Percentiles rank a stretch among this genome's conserved stretches.
Conservation (phyloP, 1,140 invertebrate genomes). For the Drosophila busckii region DNA sequence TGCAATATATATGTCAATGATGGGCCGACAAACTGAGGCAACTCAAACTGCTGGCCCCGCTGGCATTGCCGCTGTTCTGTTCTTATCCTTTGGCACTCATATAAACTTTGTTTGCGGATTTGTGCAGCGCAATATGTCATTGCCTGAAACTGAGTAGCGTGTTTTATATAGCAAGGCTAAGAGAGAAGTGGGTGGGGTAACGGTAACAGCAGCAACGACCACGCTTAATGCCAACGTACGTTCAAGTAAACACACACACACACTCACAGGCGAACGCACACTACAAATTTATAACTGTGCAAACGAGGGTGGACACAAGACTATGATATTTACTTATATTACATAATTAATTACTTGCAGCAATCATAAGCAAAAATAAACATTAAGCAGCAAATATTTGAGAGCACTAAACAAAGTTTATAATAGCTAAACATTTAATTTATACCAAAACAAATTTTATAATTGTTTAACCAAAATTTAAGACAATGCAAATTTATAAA, state of each 20-base stretch:
- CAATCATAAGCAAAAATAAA: too few relatives aligned
- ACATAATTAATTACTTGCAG: too few relatives aligned
- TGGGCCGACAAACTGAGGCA: constrained; percentile 29
- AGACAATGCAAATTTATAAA: too few relatives aligned
- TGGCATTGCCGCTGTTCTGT: constrained; percentile 56
- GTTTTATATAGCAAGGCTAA: too few relatives aligned
- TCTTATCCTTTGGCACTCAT: constrained; percentile 74
- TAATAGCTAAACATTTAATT: too few relatives aligned
- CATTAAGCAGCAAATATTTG: too few relatives aligned
- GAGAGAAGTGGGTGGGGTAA: neutral
- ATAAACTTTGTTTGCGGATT: constrained; percentile 77
- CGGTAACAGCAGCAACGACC: constrained; percentile 38
- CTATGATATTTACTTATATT: too few relatives aligned
- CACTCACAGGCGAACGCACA: constrained; percentile 9
- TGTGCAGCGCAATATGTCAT: constrained; percentile 76
- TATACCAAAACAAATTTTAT: too few relatives aligned
- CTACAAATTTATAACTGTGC: constrained; percentile 39
- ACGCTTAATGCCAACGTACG: constrained; percentile 75
- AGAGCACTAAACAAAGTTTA: too few relatives aligned
- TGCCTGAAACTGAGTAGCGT: constrained; percentile 32
- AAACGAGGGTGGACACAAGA: too few relatives aligned
- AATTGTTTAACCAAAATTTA: too few relatives aligned
- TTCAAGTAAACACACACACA: constrained; percentile 65
- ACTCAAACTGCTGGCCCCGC: too few relatives aligned
- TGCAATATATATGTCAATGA: constrained; percentile 71